A percentile compares a stretch with the other conserved stretches of the same genome.
These are phyloP conservation scores for Acanthopleura granulata DNA, from an alignment of 2,888 invertebrate genomes.

Conservation along the genomic window DNA sequence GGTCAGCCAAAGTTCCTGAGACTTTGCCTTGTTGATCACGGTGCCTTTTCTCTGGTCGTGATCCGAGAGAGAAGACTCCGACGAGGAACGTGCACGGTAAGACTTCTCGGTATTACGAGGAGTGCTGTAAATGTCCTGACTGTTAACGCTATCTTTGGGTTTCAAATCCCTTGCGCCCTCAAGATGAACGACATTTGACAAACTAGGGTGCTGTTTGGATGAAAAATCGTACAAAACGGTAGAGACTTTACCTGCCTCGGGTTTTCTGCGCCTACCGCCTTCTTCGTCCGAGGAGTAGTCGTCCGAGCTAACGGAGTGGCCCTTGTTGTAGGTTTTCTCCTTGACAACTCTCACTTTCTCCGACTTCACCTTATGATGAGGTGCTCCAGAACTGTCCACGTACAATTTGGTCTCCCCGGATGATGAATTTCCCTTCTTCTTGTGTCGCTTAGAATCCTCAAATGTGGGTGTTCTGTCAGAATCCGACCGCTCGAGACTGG, in stretches of 20 bases:
- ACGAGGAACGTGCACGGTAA: neutral
- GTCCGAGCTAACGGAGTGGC: constrained; percentile 5
- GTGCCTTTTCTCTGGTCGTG: neutral
- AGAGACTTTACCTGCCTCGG: constrained; percentile 6
- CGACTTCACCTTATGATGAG: neutral
- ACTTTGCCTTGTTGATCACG: neutral
- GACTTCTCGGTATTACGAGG: neutral
- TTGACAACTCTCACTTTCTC: constrained; percentile 5
- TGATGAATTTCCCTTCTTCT: neutral
- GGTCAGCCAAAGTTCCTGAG: neutral
- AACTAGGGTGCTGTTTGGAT: neutral
- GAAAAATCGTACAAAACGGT: constrained; percentile 19
- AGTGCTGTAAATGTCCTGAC: constrained; percentile 8
- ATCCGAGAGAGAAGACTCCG: constrained; percentile 2
- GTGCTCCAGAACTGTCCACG: neutral
- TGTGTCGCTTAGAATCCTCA: neutral
- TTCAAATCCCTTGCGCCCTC: neutral
- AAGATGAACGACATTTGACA: constrained; percentile 16
- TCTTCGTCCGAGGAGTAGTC: neutral
- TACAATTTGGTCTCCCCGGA: neutral
- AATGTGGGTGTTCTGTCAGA: neutral
- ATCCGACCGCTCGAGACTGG: constrained; percentile 5
- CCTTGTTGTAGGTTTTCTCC: constrained; percentile 1
- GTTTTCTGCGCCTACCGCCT: neutral
- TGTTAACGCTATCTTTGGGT: neutral